A percentile compares a stretch with the other conserved stretches of the same genome.
Conservation (phyloP, 92 coral and sea anemone species). For the Pocillopora meandrina region DNA sequence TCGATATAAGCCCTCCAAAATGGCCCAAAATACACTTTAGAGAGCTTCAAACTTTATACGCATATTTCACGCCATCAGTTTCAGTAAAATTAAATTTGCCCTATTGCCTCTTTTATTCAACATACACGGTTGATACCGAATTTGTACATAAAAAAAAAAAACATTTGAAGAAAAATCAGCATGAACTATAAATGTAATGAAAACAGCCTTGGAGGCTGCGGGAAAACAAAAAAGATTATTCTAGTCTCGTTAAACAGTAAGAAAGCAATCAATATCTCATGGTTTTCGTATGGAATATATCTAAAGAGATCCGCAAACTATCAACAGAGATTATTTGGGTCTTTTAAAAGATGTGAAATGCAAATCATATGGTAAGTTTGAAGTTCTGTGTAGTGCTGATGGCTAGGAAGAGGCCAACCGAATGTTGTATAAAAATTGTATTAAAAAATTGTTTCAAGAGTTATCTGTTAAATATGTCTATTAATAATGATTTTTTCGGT, state of each 20-base stretch:
- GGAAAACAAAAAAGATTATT: constrained; percentile 8
- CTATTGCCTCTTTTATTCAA: neutral
- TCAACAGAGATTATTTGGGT: neutral
- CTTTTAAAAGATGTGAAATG: neutral
- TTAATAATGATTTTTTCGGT: too few species aligned
- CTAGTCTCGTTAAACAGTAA: constrained; percentile 33
- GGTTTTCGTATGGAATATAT: constrained; percentile 28
- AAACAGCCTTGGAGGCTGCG: neutral
- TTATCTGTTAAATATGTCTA: too few species aligned
- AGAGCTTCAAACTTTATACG: too few species aligned
- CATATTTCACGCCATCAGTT: neutral
- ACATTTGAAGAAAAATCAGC: constrained; percentile 10
- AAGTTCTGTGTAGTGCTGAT: neutral
- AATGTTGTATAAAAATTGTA: too few species aligned
- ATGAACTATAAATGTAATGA: constrained; percentile 16
- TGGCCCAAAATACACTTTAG: too few species aligned
- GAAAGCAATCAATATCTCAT: constrained; percentile 19
- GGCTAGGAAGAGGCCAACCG: too few species aligned
- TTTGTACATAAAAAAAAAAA: neutral
- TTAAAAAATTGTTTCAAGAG: too few species aligned
- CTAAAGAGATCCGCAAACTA: constrained; percentile 7
- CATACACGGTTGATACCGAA: neutral
- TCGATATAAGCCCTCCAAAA: too few species aligned
- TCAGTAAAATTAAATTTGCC: neutral
- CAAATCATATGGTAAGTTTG: neutral